Evolutionary conservation across 2,113 vertebrate genomes (phyloP).

Genomic region (Zosterops pallidus): DNA sequence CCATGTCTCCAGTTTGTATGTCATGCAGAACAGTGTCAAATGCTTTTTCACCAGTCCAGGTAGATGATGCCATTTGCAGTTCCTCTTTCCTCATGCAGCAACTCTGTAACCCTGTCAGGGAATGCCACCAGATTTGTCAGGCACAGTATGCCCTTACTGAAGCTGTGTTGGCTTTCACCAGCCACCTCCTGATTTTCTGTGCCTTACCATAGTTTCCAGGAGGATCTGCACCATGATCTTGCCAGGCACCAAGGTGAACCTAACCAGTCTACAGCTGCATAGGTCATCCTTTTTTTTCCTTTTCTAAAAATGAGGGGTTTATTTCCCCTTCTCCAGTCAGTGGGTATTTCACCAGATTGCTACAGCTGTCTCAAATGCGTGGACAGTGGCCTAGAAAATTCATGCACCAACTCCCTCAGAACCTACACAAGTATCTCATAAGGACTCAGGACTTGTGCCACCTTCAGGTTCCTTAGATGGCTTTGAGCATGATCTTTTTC

Average conservation of each 20-base stretch:
- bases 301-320: not conserved
- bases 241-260: not conserved
- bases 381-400: not conserved
- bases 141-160: not conserved
- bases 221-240: not conserved
- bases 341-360: not conserved
- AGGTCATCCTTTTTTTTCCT: not conserved
- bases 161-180: not conserved
- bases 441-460: not conserved
- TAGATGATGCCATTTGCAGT: not conserved
- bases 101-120: not conserved
- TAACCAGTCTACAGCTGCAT: not conserved
- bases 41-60: not conserved
- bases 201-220: not conserved
- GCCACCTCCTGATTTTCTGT: not conserved
- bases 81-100: not conserved
- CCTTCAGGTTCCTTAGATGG: not conserved
- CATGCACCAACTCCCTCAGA: not conserved
- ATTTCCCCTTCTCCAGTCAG: not conserved
- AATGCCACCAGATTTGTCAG: not conserved
- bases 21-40: not conserved
- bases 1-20: not conserved
- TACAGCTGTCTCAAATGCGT: not conserved
- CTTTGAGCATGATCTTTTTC: not conserved
- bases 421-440: not conserved